These are phyloP conservation scores for Clunio marinus DNA, from an alignment of 2,888 invertebrate genomes.

Conservation along the genomic window DNA sequence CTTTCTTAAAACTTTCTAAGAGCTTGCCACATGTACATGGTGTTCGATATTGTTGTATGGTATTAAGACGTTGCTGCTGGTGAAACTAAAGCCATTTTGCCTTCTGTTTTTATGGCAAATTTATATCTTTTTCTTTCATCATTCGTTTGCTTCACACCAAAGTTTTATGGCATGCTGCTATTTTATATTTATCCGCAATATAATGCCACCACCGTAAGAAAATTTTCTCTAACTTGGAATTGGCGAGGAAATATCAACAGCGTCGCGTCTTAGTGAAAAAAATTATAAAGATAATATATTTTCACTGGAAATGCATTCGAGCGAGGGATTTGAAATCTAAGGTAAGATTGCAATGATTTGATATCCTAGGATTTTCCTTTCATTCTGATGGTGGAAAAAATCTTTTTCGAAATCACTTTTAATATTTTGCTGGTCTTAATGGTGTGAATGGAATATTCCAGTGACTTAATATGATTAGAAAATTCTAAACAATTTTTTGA, in stretches of 20 bases:
- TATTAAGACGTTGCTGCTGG: neutral
- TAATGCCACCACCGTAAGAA: neutral
- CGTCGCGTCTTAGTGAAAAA: neutral
- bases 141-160: neutral
- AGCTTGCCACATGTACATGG: neutral
- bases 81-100: slow-evolving; percentile 12
- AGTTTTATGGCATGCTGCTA: neutral
- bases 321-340: neutral
- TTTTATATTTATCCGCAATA: neutral
- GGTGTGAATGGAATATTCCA: too few relatives aligned
- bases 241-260: neutral
- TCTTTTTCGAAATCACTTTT: too few relatives aligned
- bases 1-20: neutral
- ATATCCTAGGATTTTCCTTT: too few relatives aligned
- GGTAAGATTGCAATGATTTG: too few relatives aligned
- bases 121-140: slow-evolving; percentile 23
- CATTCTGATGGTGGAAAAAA: too few relatives aligned
- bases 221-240: neutral
- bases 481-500: too few relatives aligned
- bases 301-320: neutral
- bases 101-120: slow-evolving; percentile 20
- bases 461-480: too few relatives aligned
- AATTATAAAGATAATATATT: neutral
- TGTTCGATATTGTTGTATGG: slow-evolving; percentile 7
- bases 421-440: too few relatives aligned